Evolutionary conservation across 2,888 invertebrate genomes (phyloP).

Genomic region (Thymelicus lineola): DNA sequence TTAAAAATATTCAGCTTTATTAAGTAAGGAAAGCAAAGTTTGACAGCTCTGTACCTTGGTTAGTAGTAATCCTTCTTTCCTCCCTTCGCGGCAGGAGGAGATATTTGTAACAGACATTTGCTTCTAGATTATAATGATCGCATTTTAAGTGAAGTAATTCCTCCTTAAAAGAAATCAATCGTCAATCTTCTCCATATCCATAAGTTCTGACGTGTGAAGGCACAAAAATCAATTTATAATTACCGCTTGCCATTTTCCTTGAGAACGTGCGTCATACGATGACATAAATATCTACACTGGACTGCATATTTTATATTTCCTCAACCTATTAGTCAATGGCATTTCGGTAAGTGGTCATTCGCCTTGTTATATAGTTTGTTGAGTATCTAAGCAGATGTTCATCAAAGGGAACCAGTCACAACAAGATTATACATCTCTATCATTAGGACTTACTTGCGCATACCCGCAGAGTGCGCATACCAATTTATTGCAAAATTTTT

Average conservation of each 20-base stretch:
- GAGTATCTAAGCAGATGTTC: too few relatives aligned
- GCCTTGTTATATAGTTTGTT: neutral
- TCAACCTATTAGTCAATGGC: neutral
- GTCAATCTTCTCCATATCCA: neutral
- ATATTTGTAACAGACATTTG: too few relatives aligned
- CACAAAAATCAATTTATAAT: constrained; percentile 16
- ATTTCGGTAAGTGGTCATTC: constrained; percentile 8
- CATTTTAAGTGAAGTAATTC: too few relatives aligned
- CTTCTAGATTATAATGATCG: too few relatives aligned
- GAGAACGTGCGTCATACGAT: constrained; percentile 21
- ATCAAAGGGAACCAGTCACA: too few relatives aligned
- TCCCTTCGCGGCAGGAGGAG: too few relatives aligned
- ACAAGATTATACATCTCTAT: too few relatives aligned
- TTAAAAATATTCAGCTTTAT: neutral
- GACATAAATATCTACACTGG: neutral
- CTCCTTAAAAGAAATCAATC: neutral
- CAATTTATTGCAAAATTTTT: too few relatives aligned
- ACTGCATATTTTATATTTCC: constrained; percentile 5
- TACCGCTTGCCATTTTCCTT: constrained; percentile 16
- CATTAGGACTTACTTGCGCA: too few relatives aligned
- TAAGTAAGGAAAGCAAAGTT: neutral
- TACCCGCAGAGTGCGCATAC: too few relatives aligned
- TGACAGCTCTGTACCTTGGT: too few relatives aligned
- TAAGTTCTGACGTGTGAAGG: neutral
- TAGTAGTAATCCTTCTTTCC: too few relatives aligned